phyloP scores from a whole-genome alignment of 2,888 invertebrate species.

The Platycnemis pennipes region DNA sequence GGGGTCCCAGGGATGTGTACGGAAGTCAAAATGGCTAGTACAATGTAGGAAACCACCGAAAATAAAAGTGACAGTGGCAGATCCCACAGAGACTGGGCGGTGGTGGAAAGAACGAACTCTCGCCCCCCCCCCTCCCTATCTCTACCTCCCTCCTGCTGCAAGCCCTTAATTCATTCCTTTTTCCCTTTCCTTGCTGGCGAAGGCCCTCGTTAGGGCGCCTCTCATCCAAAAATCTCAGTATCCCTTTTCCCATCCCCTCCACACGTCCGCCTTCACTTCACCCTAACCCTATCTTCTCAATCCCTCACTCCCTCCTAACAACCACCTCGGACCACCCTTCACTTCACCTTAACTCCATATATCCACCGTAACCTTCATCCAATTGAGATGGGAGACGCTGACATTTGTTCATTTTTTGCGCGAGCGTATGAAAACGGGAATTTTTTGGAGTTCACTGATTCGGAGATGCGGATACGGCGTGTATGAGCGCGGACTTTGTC shows the following conservation, averaged over 20 bases:
- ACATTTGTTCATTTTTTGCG: constrained; percentile 29
- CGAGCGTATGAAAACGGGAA: background rate
- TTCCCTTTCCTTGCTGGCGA: background rate
- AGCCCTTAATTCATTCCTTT: constrained; percentile 53
- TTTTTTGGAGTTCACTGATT: constrained; percentile 46
- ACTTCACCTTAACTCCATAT: constrained; percentile 18
- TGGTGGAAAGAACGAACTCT: background rate
- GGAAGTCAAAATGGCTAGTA: constrained; percentile 37
- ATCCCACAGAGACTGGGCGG: background rate
- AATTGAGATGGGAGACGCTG: constrained; percentile 43
- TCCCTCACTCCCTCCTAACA: background rate
- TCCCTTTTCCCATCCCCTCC: background rate
- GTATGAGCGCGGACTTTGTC: constrained; percentile 43
- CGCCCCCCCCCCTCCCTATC: background rate
- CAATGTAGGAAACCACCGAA: constrained; percentile 17
- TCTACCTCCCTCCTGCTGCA: background rate
- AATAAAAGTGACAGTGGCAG: constrained; percentile 34
- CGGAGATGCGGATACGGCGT: constrained; percentile 34
- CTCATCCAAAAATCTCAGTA: constrained; percentile 45
- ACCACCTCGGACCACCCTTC: background rate
- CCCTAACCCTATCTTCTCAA: background rate
- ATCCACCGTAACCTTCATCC: constrained; percentile 62
- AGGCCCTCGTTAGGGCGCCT: constrained; percentile 54
- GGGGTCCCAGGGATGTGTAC: background rate
- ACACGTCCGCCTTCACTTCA: background rate